phyloP scores from a whole-genome alignment of 1,140 invertebrate genomes.

The Apis dorsata region DNA sequence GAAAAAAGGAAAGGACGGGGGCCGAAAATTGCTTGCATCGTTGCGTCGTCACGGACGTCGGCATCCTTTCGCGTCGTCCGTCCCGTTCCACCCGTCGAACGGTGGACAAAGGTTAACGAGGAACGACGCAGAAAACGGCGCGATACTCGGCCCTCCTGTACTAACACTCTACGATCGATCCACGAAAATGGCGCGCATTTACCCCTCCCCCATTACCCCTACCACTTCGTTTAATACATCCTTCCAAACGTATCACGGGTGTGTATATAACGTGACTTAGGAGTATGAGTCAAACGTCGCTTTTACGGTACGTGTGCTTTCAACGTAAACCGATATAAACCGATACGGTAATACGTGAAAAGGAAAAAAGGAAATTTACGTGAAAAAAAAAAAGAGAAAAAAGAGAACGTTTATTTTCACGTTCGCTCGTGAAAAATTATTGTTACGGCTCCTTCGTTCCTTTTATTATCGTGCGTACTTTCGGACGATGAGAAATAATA shows the following conservation, averaged over 20 bases:
- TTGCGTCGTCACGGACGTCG: not conserved
- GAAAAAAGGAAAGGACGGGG: not conserved
- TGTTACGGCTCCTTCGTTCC: too few relatives aligned
- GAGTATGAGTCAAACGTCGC: not conserved
- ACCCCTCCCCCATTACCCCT: too few relatives aligned
- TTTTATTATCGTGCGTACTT: too few relatives aligned
- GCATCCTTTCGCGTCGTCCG: not conserved
- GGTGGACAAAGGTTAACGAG: not conserved
- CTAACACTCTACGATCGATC: not conserved
- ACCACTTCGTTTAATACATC: not conserved
- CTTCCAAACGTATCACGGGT: not conserved
- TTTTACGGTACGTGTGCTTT: not conserved
- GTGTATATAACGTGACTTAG: not conserved
- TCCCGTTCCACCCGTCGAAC: not conserved
- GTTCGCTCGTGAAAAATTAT: not conserved
- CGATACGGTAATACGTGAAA: not conserved
- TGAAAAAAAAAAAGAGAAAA: not conserved
- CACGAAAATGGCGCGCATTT: not conserved
- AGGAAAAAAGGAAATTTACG: not conserved
- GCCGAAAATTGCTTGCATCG: conserved; percentile 28
- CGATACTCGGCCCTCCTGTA: not conserved
- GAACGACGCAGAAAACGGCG: not conserved
- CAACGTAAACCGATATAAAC: not conserved
- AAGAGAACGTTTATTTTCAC: not conserved
- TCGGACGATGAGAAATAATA: too few relatives aligned